These are phyloP conservation scores for Ictalurus punctatus DNA, from an alignment of 2,113 vertebrate species.

Conservation along the genomic window DNA sequence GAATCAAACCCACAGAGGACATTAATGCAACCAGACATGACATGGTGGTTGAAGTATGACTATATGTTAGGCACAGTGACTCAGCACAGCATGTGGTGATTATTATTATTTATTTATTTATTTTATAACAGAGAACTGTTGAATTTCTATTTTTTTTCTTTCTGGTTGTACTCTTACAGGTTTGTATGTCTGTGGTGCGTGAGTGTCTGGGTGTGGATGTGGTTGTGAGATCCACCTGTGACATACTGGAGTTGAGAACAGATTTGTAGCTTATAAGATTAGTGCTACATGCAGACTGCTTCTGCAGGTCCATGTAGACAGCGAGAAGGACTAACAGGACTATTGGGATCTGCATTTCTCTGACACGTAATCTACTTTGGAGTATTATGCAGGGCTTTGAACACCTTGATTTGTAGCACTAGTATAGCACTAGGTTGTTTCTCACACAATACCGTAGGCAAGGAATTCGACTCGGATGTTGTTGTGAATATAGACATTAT, in stretches of 20 bases:
- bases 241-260: slow-evolving; percentile 27
- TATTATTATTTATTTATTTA: background rate
- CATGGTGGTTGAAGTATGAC: background rate
- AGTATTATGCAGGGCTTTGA: background rate
- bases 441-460: background rate
- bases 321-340: background rate
- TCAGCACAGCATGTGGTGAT: slow-evolving; percentile 28
- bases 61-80: slow-evolving; percentile 30
- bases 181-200: background rate
- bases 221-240: slow-evolving; percentile 26
- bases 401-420: background rate
- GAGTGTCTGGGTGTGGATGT: slow-evolving; percentile 22
- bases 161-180: background rate
- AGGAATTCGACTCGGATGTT: too few species aligned
- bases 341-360: background rate
- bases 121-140: background rate
- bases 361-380: background rate
- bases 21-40: background rate
- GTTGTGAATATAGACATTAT: background rate
- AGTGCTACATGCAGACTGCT: background rate
- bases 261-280: background rate
- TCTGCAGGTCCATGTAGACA: background rate
- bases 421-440: background rate
- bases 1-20: background rate
- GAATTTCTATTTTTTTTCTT: background rate